Evolutionary conservation across 23 tunicate species (phyloP).

Genomic region (Botrylloides violaceus): DNA sequence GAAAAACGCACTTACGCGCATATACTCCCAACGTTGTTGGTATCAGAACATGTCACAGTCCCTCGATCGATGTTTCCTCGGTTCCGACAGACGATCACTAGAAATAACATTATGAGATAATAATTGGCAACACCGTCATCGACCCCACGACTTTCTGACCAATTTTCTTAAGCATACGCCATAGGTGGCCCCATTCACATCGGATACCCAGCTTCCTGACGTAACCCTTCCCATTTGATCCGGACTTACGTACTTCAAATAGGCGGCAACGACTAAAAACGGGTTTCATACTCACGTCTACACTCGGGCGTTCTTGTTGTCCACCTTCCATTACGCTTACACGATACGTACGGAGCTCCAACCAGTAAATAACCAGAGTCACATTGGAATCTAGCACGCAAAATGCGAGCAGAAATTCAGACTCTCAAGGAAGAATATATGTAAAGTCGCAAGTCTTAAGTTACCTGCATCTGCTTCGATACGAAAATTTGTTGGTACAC

Average conservation of each 20-base stretch:
- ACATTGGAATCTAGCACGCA: slow-evolving; percentile 2
- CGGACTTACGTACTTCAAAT: too few relatives aligned
- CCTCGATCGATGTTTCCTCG: slow-evolving; percentile 3
- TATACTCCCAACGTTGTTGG: slow-evolving; percentile 8
- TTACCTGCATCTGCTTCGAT: slow-evolving; percentile 9
- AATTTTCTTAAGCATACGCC: too few relatives aligned
- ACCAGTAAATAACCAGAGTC: background rate
- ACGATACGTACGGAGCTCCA: background rate
- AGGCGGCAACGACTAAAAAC: too few relatives aligned
- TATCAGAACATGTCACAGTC: slow-evolving; percentile 8
- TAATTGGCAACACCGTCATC: too few relatives aligned
- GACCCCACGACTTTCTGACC: too few relatives aligned
- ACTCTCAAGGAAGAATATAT: too few relatives aligned
- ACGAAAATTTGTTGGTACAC: background rate
- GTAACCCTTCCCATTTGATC: too few relatives aligned
- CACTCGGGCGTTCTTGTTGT: background rate
- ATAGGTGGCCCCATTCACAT: too few relatives aligned
- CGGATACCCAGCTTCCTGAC: too few relatives aligned
- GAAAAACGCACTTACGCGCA: slow-evolving; percentile 14
- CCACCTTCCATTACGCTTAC: slow-evolving; percentile 3
- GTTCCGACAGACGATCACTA: slow-evolving; percentile 6
- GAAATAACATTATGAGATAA: background rate
- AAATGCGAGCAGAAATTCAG: too few relatives aligned
- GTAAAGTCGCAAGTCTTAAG: background rate
- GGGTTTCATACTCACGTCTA: slow-evolving; percentile 7